Conservation (phyloP, 2,888 invertebrate genomes). For the Encarsia formosa region DNA sequence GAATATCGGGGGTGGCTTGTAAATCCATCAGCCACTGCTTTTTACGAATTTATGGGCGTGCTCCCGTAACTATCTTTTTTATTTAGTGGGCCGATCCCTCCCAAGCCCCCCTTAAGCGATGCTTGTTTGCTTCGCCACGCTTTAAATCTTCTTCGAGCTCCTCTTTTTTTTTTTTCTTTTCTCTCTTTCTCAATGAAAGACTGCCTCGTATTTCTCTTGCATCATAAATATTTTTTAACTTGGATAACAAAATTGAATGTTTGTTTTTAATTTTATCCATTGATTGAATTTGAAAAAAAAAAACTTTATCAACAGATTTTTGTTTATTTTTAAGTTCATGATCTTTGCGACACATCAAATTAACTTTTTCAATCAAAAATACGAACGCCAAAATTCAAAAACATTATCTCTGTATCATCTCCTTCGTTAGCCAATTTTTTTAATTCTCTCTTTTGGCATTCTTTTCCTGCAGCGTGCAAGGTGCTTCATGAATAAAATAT, state of each 20-base stretch:
- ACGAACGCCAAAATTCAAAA: no score
- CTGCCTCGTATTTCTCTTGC: no score
- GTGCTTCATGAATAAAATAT: conserved; percentile 52
- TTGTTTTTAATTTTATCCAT: no score
- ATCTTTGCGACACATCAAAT: no score
- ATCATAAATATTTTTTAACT: no score
- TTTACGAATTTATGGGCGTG: conserved; percentile 47
- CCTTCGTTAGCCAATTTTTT: no score
- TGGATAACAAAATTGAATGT: no score
- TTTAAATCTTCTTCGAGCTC: background rate
- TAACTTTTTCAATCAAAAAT: no score
- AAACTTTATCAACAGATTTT: no score
- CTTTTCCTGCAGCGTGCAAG: conserved; percentile 35
- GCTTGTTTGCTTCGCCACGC: conserved; percentile 20
- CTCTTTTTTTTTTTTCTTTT: background rate
- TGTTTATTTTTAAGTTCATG: no score
- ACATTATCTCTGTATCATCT: no score
- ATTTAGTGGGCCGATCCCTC: conserved; percentile 44
- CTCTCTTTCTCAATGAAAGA: background rate
- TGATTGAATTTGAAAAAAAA: no score
- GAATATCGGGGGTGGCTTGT: conserved; percentile 51
- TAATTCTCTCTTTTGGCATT: background rate
- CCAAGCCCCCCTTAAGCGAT: conserved; percentile 4
- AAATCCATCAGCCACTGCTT: conserved; percentile 47
- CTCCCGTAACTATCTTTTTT: conserved; percentile 40